Evolutionary conservation across 2,888 invertebrate species (phyloP).

Genomic region (Amiota communis): DNA sequence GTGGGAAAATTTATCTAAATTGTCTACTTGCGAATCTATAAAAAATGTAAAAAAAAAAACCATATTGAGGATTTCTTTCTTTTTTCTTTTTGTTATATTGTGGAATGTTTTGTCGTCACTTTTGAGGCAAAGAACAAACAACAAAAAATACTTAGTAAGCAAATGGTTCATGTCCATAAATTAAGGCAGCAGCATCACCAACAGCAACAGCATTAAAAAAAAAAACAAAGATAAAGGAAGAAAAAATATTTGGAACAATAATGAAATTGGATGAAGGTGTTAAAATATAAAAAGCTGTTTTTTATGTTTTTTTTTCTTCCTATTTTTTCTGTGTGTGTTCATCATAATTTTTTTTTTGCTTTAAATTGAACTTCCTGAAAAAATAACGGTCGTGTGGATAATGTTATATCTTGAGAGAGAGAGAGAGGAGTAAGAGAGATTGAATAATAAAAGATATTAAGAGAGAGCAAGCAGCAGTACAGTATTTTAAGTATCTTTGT

Average conservation of each 20-base stretch:
- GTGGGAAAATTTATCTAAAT: conserved; percentile 72
- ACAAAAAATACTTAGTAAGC: conserved; percentile 48
- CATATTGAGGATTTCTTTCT: conserved; percentile 29
- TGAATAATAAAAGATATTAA: not conserved
- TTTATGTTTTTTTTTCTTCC: conserved; percentile 22
- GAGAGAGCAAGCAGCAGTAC: too few species aligned
- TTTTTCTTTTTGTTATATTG: conserved; percentile 66
- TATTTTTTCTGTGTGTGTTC: not conserved
- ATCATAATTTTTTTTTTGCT: too few species aligned
- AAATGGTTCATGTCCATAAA: conserved; percentile 69
- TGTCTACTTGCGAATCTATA: conserved; percentile 57
- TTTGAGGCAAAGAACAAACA: conserved; percentile 43
- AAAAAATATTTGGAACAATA: conserved; percentile 49
- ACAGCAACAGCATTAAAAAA: conserved; percentile 41
- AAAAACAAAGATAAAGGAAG: conserved; percentile 27
- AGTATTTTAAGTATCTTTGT: too few species aligned
- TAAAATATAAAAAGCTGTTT: conserved; percentile 63
- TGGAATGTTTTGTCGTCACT: conserved; percentile 72
- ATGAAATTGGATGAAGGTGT: conserved; percentile 71
- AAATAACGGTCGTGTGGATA: conserved; percentile 20
- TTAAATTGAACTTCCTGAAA: conserved; percentile 10
- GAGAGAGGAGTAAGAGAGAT: not conserved
- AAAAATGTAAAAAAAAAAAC: conserved; percentile 40
- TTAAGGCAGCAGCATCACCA: conserved; percentile 49
- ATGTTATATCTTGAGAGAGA: not conserved